Base-by-base conservation (phyloP, 2,113 vertebrate species). In the Neotoma lepida region DNA sequence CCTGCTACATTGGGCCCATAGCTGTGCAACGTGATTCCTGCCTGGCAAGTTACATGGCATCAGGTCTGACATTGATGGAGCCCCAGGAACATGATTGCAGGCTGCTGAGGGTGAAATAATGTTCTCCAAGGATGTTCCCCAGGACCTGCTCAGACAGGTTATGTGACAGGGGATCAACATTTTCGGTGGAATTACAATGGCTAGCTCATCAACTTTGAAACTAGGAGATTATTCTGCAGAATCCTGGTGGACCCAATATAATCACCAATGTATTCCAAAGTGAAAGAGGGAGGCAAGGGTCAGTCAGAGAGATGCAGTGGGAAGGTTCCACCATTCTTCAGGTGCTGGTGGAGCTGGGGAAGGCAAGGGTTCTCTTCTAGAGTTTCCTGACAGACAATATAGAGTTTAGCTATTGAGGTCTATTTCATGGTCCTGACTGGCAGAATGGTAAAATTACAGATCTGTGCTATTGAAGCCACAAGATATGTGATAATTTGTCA, bases 231-330 rank as follows among this genome's bases (percentile, higher is more conserved):
- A 44, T 73, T n/a, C 14, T 17, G 13, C 26, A 64, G 49, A 17
- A 74, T 39, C 3, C 24, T 24, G 3, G 51, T 49, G 0, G 41
- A 41, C 13, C 18, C 44, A 8, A 0, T 51, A 9, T 41, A 35
- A 39, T 54, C n/a, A 15, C 41, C n/a, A 4, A 9, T 41, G n/a
- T 87, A 28, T 51, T 64, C 61, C 2, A 26, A 71, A 28, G 56
- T 64, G 56, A 89, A 26, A 9, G 35, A 17, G 28, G 18, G 14
- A 58, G 39, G 70, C 46, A 74, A 22, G 33, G 33, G 41, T 41
- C 7, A 0, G 1, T 39, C 33, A 63, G 41, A 63, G 41, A 49
- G 41, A 30, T 33, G 4, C 0, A 1, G 26, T 20, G 4, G 28
- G 22, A 33, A 51, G 12, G 28, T 20, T 58, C 12, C 0, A 14